Conservation (phyloP, 2,113 vertebrate genomes). For the Stictonetta naevosa region DNA sequence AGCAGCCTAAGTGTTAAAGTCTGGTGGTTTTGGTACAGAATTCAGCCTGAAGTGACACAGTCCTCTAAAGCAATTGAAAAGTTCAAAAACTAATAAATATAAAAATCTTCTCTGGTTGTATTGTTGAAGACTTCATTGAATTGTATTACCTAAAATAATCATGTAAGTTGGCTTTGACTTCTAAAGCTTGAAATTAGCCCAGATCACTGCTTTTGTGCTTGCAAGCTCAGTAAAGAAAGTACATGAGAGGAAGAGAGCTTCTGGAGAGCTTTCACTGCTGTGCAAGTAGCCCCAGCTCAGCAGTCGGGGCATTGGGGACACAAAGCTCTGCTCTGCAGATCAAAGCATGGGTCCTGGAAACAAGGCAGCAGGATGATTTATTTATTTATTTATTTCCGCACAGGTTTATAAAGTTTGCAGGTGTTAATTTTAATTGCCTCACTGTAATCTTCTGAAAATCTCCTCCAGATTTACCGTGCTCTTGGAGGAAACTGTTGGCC, state of each 20-base stretch:
- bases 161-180: neutral
- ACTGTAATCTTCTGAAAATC: neutral
- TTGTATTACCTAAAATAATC: neutral
- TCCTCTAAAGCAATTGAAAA: neutral
- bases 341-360: neutral
- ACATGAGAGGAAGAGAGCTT: neutral
- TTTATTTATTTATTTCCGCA: neutral
- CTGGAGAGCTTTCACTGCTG: neutral
- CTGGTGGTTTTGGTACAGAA: neutral
- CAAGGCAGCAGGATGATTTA: accelerated
- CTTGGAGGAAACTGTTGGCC: neutral
- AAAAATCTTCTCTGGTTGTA: neutral
- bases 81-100: neutral
- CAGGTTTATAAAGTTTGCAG: neutral
- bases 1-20: neutral
- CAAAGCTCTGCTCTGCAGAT: neutral
- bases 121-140: neutral
- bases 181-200: neutral
- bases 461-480: neutral
- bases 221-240: neutral
- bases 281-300: neutral
- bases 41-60: neutral
- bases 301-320: neutral
- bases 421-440: neutral
- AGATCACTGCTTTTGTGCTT: neutral